Conservation (phyloP, 2,797 vertebrate species). For the Perodicticus potto region DNA sequence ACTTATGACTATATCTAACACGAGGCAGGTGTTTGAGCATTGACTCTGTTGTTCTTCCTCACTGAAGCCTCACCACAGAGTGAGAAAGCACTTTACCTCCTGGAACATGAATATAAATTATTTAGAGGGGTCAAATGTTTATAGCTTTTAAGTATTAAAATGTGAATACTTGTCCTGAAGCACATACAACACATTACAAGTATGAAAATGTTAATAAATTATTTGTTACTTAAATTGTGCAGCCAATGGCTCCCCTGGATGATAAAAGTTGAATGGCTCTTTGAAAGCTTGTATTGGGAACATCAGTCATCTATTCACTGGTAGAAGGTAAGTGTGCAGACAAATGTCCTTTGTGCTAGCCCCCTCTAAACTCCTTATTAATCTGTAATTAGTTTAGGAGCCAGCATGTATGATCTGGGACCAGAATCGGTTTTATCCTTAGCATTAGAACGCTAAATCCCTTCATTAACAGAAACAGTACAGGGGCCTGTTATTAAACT, state of each 20-base stretch:
- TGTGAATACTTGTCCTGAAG: constrained; percentile 9
- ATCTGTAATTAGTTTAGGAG: constrained; percentile 83
- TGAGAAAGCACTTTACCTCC: background rate
- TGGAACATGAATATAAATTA: background rate
- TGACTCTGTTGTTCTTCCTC: background rate
- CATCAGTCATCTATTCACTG: constrained; percentile 65
- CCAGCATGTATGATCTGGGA: constrained; percentile 54
- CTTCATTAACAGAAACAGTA: constrained; percentile 70
- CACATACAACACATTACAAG: constrained; percentile 45
- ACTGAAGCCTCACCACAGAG: background rate
- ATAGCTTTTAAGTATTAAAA: constrained; percentile 56
- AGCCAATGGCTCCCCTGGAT: constrained; percentile 73
- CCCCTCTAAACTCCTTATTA: constrained; percentile 78
- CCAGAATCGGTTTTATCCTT: constrained; percentile 53
- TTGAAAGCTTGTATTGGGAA: constrained; percentile 55
- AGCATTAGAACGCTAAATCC: constrained; percentile 77
- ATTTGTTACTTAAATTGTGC: constrained; percentile 75
- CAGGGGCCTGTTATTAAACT: constrained; percentile 73
- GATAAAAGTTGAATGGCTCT: constrained; percentile 72
- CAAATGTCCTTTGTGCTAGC: constrained; percentile 58
- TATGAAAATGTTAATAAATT: constrained; percentile 83
- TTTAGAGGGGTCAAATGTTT: constrained; percentile 13
- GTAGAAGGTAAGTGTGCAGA: constrained; percentile 67
- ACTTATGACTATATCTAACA: background rate
- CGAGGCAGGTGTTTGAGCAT: background rate